These are phyloP conservation scores for Drosophila suzukii DNA, from an alignment of 1,140 invertebrate genomes.

Conservation along the genomic window DNA sequence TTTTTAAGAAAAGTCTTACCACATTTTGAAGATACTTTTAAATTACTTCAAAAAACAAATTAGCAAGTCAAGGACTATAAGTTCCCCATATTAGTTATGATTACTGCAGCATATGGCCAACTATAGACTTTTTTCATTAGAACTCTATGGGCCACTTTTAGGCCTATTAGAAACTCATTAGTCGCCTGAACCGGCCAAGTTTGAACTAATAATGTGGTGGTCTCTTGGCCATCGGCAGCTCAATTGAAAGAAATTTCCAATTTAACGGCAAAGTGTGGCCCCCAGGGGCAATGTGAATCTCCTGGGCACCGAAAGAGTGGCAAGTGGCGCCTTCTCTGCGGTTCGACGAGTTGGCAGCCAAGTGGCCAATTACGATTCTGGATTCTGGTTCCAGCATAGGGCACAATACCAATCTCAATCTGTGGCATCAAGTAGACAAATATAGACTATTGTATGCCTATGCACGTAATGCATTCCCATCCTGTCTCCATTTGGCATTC, in stretches of 20 bases:
- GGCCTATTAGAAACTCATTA: constrained; percentile 80
- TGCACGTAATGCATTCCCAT: constrained; percentile 35
- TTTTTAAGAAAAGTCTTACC: no score
- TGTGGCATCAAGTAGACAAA: constrained; percentile 78
- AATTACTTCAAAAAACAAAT: background rate
- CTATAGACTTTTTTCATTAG: constrained; percentile 61
- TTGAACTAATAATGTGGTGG: constrained; percentile 78
- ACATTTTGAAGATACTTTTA: background rate
- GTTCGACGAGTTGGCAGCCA: constrained; percentile 24
- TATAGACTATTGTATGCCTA: constrained; percentile 70
- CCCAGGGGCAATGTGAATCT: constrained; percentile 1
- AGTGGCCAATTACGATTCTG: constrained; percentile 68
- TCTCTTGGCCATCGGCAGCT: constrained; percentile 15
- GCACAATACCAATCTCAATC: constrained; percentile 74
- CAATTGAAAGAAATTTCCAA: constrained; percentile 74
- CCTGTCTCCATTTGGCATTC: constrained; percentile 76
- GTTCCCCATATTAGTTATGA: background rate
- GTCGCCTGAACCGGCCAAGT: constrained; percentile 53
- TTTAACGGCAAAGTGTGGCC: constrained; percentile 56
- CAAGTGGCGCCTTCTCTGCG: constrained; percentile 25
- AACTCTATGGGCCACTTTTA: constrained; percentile 41
- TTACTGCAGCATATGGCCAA: constrained; percentile 32
- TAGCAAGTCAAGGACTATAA: background rate
- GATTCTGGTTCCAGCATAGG: constrained; percentile 10
- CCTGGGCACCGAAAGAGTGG: constrained; percentile 9